A percentile compares a stretch with the other conserved stretches of the same genome.
Conservation (phyloP, 2,113 vertebrate genomes). For the Natator depressus region DNA sequence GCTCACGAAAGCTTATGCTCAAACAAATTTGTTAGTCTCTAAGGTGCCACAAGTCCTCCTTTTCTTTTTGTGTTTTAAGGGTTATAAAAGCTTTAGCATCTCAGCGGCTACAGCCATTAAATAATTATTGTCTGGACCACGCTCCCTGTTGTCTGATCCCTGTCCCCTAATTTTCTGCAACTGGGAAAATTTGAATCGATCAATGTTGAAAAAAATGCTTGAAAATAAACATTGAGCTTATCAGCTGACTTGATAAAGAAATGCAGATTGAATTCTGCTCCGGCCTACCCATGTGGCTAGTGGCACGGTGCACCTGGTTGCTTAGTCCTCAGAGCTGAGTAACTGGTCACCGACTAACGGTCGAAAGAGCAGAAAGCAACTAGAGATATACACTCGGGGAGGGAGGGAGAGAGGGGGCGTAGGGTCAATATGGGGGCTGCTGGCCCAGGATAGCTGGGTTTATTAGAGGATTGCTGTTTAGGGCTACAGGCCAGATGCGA, state of each 20-base stretch:
- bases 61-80: too few species aligned
- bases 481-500: background rate
- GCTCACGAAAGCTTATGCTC: too few species aligned
- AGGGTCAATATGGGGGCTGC: background rate
- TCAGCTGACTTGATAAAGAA: too few species aligned
- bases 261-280: too few species aligned
- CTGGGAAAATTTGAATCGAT: background rate
- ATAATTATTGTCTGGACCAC: too few species aligned
- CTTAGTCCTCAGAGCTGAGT: background rate
- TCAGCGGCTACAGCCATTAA: too few species aligned
- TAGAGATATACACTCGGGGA: too few species aligned
- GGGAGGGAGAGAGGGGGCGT: too few species aligned
- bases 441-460: background rate
- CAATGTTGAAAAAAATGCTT: background rate
- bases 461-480: background rate
- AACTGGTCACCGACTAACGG: background rate
- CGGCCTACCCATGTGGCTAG: background rate
- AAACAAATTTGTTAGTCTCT: too few species aligned
- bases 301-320: background rate
- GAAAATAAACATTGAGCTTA: background rate
- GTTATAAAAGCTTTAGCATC: too few species aligned
- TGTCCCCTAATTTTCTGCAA: background rate
- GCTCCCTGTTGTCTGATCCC: background rate
- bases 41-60: too few species aligned
- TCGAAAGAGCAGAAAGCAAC: too few species aligned